A percentile compares a stretch with the other conserved stretches of the same genome.
phyloP scores from a whole-genome alignment of 1,140 invertebrate species.

The Leptinotarsa defecta region DNA sequence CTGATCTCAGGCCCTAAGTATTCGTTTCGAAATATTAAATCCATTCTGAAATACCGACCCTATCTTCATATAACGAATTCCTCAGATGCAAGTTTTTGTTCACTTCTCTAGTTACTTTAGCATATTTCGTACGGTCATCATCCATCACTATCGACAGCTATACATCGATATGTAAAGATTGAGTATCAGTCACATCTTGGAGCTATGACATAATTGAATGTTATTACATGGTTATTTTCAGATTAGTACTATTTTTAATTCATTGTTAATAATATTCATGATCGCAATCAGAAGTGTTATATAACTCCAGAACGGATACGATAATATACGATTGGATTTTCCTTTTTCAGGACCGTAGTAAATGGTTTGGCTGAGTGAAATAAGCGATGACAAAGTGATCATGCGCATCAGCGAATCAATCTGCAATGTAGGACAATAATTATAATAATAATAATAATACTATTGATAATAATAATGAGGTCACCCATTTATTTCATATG shows the following conservation, averaged over 20 bases:
- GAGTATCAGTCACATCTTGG: slow-evolving; percentile 27
- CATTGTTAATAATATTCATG: slow-evolving; percentile 40
- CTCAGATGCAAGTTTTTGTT: not conserved
- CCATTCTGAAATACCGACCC: not conserved
- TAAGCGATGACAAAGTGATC: too few relatives aligned
- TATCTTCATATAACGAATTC: not conserved
- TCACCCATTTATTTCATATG: too few relatives aligned
- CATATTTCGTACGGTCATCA: not conserved
- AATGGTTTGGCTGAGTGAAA: not conserved
- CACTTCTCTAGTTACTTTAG: not conserved
- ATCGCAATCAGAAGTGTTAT: slow-evolving; percentile 37
- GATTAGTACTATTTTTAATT: slow-evolving; percentile 40
- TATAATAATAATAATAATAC: too few relatives aligned
- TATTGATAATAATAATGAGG: too few relatives aligned
- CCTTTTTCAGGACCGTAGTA: slow-evolving; percentile 35
- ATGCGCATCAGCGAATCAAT: too few relatives aligned
- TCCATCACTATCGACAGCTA: not conserved
- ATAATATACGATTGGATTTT: slow-evolving; percentile 34
- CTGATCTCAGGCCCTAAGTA: too few relatives aligned
- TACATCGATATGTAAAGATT: slow-evolving; percentile 1
- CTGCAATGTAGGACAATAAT: too few relatives aligned
- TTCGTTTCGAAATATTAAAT: too few relatives aligned
- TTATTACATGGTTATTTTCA: slow-evolving; percentile 42
- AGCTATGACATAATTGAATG: slow-evolving; percentile 43
- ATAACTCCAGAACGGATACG: slow-evolving; percentile 36